Percentiles rank a stretch among this genome's conserved stretches.
Evolutionary conservation across 2,888 invertebrate genomes (phyloP).

Genomic region (Cantharis lateralis): DNA sequence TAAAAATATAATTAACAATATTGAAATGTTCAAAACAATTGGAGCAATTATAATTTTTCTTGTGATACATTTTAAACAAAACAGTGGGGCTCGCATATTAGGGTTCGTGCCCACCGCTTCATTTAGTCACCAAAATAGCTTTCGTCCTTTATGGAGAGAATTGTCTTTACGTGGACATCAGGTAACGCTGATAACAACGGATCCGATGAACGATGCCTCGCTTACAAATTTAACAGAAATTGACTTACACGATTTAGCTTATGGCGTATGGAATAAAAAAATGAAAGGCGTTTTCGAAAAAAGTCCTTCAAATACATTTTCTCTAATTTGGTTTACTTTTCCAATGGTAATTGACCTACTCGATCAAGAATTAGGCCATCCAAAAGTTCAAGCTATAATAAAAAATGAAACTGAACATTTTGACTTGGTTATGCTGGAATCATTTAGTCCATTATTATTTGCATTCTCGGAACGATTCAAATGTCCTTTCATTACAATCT

Average conservation of each 20-base stretch:
- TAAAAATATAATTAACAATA: neutral
- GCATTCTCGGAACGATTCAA: constrained; percentile 46
- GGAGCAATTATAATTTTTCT: neutral
- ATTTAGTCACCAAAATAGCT: constrained; percentile 58
- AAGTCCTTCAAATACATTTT: neutral
- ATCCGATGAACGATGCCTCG: constrained; percentile 51
- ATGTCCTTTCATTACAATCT: constrained; percentile 47
- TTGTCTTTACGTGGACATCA: constrained; percentile 58
- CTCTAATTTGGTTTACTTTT: neutral
- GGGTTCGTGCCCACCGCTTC: constrained; percentile 55
- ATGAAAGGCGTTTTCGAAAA: neutral
- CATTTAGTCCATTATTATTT: constrained; percentile 15
- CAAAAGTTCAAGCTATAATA: constrained; percentile 44
- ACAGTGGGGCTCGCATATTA: constrained; percentile 50
- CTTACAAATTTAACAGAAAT: constrained; percentile 54
- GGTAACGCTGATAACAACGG: constrained; percentile 55
- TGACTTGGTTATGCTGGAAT: constrained; percentile 49
- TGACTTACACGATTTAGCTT: constrained; percentile 44
- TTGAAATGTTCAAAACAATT: neutral
- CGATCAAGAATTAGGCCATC: constrained; percentile 26
- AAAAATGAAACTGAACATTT: constrained; percentile 42
- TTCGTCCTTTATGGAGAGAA: constrained; percentile 54
- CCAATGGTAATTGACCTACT: neutral
- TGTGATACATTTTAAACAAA: neutral
- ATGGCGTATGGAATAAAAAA: constrained; percentile 27